Percentiles rank a stretch among this genome's conserved stretches.
These are phyloP conservation scores for Pangasius larnaudii DNA, from an alignment of 2,797 vertebrate species.

Conservation along the genomic window DNA sequence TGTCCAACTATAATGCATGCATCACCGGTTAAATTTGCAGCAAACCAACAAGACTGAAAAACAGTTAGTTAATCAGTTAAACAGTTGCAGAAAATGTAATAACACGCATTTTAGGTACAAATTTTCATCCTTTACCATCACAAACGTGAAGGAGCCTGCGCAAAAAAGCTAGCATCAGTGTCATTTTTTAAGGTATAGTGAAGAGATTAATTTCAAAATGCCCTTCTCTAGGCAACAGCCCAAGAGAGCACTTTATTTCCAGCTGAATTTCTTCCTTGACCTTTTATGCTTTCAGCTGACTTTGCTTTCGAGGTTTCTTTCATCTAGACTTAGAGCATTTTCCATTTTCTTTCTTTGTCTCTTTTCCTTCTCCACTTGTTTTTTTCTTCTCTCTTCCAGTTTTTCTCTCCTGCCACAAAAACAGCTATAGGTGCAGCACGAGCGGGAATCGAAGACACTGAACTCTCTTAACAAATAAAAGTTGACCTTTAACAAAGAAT, in stretches of 20 bases:
- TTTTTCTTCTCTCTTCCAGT: neutral
- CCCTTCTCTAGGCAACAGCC: neutral
- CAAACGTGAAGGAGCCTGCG: neutral
- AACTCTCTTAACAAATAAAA: constrained; percentile 22
- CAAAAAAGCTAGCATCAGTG: neutral
- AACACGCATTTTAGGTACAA: neutral
- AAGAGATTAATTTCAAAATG: neutral
- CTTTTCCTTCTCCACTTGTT: neutral
- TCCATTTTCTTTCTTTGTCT: neutral
- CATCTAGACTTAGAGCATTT: neutral
- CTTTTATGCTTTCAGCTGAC: constrained; percentile 33
- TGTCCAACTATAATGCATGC: neutral
- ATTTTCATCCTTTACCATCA: neutral
- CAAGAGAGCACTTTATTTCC: constrained; percentile 28
- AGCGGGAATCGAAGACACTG: neutral
- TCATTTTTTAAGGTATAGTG: neutral
- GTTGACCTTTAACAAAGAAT: constrained; percentile 37
- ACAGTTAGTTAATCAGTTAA: neutral
- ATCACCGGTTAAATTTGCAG: neutral
- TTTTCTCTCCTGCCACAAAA: neutral
- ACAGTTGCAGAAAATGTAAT: neutral
- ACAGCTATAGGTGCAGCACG: constrained; percentile 8
- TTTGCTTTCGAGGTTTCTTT: constrained; percentile 34
- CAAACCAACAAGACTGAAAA: neutral
- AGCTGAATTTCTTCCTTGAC: constrained; percentile 27